A percentile compares a stretch with the other conserved stretches of the same genome.
These are phyloP conservation scores for Monopis laevigella DNA, from an alignment of 2,888 invertebrate genomes.

Conservation along the genomic window DNA sequence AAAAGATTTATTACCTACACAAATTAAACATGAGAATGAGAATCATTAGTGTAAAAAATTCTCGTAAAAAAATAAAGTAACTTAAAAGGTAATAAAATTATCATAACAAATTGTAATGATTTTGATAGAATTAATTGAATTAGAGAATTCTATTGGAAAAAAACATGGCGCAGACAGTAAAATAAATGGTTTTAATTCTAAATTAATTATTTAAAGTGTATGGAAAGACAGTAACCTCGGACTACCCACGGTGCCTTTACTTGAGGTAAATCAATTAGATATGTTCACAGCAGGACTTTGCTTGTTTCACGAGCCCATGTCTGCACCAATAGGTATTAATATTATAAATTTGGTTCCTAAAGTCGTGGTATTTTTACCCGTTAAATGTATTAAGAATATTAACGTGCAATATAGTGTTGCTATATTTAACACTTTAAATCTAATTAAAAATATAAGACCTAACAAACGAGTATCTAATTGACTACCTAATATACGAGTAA, in stretches of 20 bases:
- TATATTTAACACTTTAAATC: no score
- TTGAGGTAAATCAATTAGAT: constrained; percentile 33
- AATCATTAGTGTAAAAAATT: constrained; percentile 1
- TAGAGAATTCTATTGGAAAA: not conserved
- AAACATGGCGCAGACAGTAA: constrained; percentile 5
- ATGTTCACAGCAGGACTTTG: constrained; percentile 28
- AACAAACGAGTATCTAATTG: no score
- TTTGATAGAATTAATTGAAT: constrained; percentile 6
- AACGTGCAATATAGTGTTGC: no score
- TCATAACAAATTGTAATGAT: constrained; percentile 2
- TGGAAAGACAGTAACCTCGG: constrained; percentile 36
- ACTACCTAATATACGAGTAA: no score
- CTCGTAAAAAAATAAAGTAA: not conserved
- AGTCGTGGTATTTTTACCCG: no score
- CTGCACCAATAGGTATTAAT: no score
- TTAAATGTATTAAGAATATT: no score
- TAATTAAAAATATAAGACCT: no score
- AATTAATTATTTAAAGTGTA: constrained; percentile 38
- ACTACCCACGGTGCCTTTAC: constrained; percentile 28
- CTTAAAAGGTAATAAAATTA: not conserved
- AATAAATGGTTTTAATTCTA: constrained; percentile 1
- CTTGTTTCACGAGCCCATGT: constrained; percentile 16
- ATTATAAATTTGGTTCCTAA: no score
- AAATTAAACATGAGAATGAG: no score
- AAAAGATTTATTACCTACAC: no score